Percentiles rank a stretch among this genome's conserved stretches.
phyloP scores from a whole-genome alignment of 2,113 vertebrate species.

The Epinephelus moara region DNA sequence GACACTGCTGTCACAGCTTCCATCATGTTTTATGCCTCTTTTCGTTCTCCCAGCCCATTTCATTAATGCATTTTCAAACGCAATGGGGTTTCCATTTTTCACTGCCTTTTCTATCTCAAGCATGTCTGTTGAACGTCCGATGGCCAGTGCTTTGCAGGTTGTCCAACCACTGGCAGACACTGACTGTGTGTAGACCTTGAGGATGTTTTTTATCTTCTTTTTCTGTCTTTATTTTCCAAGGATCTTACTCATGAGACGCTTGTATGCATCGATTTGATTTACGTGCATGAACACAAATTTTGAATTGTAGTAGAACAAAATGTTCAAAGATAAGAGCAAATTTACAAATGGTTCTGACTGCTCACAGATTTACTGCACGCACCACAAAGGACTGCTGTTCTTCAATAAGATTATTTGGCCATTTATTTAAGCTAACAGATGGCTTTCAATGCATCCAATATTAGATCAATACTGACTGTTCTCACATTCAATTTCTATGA shows the following conservation, averaged over 20 bases:
- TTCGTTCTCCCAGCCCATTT: slow-evolving; percentile 20
- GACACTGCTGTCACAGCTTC: slow-evolving; percentile 32
- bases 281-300: not conserved
- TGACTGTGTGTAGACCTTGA: not conserved
- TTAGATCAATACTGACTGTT: not conserved
- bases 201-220: not conserved
- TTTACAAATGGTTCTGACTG: rapidly evolving
- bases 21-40: slow-evolving; percentile 8
- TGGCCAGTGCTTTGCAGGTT: not conserved
- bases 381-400: not conserved
- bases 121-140: not conserved
- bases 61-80: slow-evolving; percentile 34
- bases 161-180: slow-evolving; percentile 2
- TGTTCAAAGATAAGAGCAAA: not conserved
- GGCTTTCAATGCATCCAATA: not conserved
- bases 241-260: not conserved
- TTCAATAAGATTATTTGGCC: not conserved
- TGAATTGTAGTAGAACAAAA: not conserved
- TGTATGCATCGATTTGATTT: not conserved
- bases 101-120: not conserved
- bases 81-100: not conserved
- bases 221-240: not conserved
- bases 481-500: not conserved
- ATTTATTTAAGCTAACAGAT: not conserved
- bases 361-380: not conserved